Conservation (phyloP, 2,888 invertebrate genomes). For the Apodemia zela region DNA sequence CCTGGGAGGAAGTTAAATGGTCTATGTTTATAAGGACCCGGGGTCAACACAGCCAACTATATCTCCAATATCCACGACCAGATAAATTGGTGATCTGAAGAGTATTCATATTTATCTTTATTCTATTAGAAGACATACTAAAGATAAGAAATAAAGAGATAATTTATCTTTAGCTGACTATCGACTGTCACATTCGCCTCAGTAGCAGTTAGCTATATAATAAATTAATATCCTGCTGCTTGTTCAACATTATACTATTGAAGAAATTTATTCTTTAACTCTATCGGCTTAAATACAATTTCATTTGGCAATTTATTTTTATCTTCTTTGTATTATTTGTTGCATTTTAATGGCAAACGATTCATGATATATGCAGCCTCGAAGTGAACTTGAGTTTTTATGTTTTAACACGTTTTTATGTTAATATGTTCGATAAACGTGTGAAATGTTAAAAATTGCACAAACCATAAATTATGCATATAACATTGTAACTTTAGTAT, state of each 20-base stretch:
- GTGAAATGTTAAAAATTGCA: neutral
- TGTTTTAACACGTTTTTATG: neutral
- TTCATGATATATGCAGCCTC: neutral
- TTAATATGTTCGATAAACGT: neutral
- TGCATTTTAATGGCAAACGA: conserved; percentile 1
- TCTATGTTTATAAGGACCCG: too few relatives aligned
- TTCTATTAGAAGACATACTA: neutral
- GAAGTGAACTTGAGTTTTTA: neutral
- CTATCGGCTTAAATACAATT: neutral
- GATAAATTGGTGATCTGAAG: too few relatives aligned
- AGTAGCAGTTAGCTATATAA: conserved; percentile 6
- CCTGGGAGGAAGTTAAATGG: too few relatives aligned
- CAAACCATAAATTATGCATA: neutral
- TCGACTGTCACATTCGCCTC: conserved; percentile 2
- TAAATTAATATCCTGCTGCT: conserved; percentile 6
- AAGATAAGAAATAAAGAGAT: neutral
- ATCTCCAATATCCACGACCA: too few relatives aligned
- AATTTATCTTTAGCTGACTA: neutral
- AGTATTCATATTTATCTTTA: too few relatives aligned
- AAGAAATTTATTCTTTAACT: neutral
- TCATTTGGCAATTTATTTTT: neutral
- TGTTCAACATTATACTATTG: neutral
- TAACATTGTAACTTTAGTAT: neutral
- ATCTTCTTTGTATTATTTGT: neutral
- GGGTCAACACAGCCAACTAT: too few relatives aligned